A percentile compares a stretch with the other conserved stretches of the same genome.
phyloP scores from a whole-genome alignment of 2,797 vertebrate species.

The Intellagama lesueurii region DNA sequence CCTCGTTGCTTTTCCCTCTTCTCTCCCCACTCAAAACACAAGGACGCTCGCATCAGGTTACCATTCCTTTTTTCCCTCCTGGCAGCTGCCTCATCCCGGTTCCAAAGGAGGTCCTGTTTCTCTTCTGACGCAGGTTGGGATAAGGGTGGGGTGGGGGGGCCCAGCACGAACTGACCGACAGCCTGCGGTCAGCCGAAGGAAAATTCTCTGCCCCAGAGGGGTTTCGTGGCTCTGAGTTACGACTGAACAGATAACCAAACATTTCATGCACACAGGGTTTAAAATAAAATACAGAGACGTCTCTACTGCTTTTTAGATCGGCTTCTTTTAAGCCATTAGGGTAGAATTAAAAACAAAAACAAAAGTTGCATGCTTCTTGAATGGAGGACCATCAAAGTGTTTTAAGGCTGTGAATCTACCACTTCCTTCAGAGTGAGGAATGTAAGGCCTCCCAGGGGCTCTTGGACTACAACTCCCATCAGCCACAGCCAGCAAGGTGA shows the following conservation, averaged over 20 bases:
- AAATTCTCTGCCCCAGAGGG: neutral
- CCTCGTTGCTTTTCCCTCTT: too few species aligned
- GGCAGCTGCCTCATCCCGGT: slow-evolving; percentile 31
- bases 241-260: slow-evolving; percentile 1
- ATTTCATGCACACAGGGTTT: neutral
- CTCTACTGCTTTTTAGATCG: neutral
- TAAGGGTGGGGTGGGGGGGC: neutral
- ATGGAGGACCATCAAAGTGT: neutral
- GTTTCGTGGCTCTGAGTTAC: slow-evolving; percentile 16
- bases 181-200: too few species aligned
- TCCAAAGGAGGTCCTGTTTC: slow-evolving; percentile 10
- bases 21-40: neutral
- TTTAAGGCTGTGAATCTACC: neutral
- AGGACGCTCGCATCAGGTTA: neutral
- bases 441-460: neutral
- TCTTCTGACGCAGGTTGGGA: slow-evolving; percentile 26
- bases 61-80: neutral
- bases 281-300: too few species aligned
- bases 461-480: neutral
- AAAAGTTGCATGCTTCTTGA: neutral
- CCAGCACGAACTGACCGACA: too few species aligned
- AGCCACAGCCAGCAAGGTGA: neutral
- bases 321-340: neutral
- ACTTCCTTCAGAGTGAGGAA: neutral
- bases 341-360: neutral